These are phyloP conservation scores for Rapana venosa DNA, from an alignment of 2,888 invertebrate genomes.

Conservation along the genomic window DNA sequence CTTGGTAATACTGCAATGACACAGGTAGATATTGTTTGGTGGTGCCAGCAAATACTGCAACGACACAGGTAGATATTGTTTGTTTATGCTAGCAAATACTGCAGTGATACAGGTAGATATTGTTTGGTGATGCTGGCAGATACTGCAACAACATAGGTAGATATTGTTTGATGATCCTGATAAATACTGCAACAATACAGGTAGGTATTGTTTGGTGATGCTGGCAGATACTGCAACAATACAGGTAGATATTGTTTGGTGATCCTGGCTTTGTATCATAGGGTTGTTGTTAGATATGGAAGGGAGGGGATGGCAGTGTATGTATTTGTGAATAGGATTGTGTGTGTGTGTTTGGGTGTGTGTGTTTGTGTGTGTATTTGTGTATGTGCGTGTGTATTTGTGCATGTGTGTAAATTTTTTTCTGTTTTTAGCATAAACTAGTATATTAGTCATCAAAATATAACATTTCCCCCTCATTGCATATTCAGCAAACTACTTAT, in stretches of 20 bases:
- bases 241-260: conserved; percentile 62
- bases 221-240: conserved; percentile 71
- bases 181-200: conserved; percentile 75
- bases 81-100: conserved; percentile 73
- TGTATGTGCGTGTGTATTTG: background rate
- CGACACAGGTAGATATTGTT: background rate
- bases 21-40: too few relatives aligned
- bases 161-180: conserved; percentile 59
- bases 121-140: conserved; percentile 42
- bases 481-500: too few relatives aligned
- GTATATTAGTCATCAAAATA: too few relatives aligned
- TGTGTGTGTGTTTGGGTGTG: background rate
- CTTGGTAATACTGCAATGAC: too few relatives aligned
- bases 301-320: background rate
- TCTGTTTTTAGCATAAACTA: background rate
- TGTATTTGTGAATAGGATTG: background rate
- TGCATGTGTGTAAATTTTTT: background rate
- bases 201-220: conserved; percentile 51
- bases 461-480: too few relatives aligned
- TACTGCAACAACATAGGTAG: conserved; percentile 76
- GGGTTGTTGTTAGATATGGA: background rate
- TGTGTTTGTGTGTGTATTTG: background rate
- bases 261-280: background rate
- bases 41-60: too few relatives aligned
- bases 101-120: conserved; percentile 72